A percentile compares a stretch with the other conserved stretches of the same genome.
Evolutionary conservation across 2,113 vertebrate genomes (phyloP).

Genomic region (Fulmarus glacialis): DNA sequence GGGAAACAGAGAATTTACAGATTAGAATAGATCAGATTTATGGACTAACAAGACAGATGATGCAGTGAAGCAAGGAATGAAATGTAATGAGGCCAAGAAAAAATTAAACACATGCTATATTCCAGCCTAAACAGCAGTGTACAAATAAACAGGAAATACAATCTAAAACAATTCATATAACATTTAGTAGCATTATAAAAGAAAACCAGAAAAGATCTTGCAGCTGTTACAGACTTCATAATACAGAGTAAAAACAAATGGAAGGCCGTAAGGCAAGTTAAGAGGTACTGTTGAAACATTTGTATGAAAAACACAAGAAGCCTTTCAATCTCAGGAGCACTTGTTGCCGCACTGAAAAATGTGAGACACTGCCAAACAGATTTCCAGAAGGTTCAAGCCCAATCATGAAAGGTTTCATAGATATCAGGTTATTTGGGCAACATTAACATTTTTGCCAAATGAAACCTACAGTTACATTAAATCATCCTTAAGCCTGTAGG

Average conservation of each 20-base stretch:
- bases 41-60: not conserved
- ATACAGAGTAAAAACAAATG: not conserved
- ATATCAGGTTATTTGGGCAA: not conserved
- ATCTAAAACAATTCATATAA: not conserved
- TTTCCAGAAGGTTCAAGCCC: not conserved
- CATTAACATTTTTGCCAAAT: not conserved
- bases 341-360: not conserved
- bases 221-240: not conserved
- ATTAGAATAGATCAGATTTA: constrained; percentile 10
- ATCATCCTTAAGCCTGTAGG: not conserved
- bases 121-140: not conserved
- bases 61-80: not conserved
- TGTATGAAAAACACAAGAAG: not conserved
- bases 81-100: not conserved
- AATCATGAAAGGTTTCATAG: not conserved
- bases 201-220: not conserved
- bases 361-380: not conserved
- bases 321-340: not conserved
- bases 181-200: not conserved
- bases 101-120: not conserved
- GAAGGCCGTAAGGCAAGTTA: not conserved
- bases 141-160: not conserved
- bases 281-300: not conserved
- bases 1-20: not conserved
- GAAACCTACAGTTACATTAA: not conserved